Evolutionary conservation across 2,888 invertebrate species (phyloP), one percentile per base, ranked within the genome.

Genomic region (Metalampra italica): DNA sequence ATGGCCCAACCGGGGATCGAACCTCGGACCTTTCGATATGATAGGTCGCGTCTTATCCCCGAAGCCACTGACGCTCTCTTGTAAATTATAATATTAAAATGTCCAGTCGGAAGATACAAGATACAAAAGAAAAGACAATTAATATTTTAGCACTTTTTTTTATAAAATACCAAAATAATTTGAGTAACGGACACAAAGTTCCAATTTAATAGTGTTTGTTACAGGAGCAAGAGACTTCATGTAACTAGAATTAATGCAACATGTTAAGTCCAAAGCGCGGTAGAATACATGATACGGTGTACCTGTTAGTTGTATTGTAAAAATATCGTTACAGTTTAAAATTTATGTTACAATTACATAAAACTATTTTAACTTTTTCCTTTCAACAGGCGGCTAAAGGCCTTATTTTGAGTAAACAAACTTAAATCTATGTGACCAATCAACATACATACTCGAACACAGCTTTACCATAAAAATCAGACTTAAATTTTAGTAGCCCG

Each of bases 121-220:
- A 2, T 29, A 36, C 15, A 4, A 45, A 37, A 45, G n/a, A 45
- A 46, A 46, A 46, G 30, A n/a, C n/a, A 15, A 8, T 32, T n/a
- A 43, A 53, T 59, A 60, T 66, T 73, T 68, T 66, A 68, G 66
- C 66, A 66, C 60, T 63, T 79, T 79, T 77, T 36, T 79, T 72
- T 81, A 82, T 71, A 78, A 82, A 82, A 78, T 80, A 82, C 73
- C 79, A 80, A 81, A 81, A 80, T 75, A 73, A 75, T 68, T 65
- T 66, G 62, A 68, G 60, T 63, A 68, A 68, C 66, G 62, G 71
- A 70, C 67, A 74, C 69, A 69, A 67, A 71, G 22, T 64, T 69
- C 65, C 57, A 69, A 76, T 70, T 66, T 62, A 65, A 57, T 48
- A 56, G 55, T 56, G 49, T 56, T 53, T 56, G 58, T 62, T 62